Evolutionary conservation across 2,888 invertebrate species (phyloP).

Genomic region (Pheosia gnoma): DNA sequence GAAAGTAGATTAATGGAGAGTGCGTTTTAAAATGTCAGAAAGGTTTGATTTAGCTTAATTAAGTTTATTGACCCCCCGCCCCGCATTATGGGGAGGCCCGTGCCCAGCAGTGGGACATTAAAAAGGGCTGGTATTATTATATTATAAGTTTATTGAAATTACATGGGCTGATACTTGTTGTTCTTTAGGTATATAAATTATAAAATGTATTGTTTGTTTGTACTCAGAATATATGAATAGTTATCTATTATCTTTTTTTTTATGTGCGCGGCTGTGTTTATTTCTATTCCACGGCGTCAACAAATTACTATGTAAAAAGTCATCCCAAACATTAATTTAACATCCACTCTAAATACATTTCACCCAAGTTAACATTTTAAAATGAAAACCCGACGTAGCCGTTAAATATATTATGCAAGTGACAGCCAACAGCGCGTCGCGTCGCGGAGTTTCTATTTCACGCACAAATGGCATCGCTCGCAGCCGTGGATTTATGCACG

Average conservation of each 20-base stretch:
- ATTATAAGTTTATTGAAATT: too few species aligned
- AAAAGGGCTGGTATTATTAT: too few species aligned
- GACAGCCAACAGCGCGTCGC: slow-evolving; percentile 42
- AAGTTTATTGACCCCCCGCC: too few species aligned
- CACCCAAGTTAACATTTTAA: slow-evolving; percentile 7
- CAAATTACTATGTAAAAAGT: neutral
- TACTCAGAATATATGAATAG: too few species aligned
- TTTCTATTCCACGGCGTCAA: too few species aligned
- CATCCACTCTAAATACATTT: neutral
- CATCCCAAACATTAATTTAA: slow-evolving; percentile 3
- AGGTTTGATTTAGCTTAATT: neutral
- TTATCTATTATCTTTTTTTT: too few species aligned
- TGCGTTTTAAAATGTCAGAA: neutral
- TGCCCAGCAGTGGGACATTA: too few species aligned
- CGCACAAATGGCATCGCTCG: slow-evolving; percentile 59
- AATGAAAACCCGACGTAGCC: slow-evolving; percentile 19
- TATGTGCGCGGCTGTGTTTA: too few species aligned
- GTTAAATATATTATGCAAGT: slow-evolving; percentile 47
- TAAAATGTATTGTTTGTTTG: too few species aligned
- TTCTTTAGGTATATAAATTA: too few species aligned
- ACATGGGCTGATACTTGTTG: neutral
- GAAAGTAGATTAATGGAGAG: neutral
- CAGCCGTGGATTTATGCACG: slow-evolving; percentile 59
- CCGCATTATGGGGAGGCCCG: too few species aligned
- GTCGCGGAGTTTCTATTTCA: slow-evolving; percentile 61